Conservation (phyloP, 2,113 vertebrate species). For the Pterocles orientalis region DNA sequence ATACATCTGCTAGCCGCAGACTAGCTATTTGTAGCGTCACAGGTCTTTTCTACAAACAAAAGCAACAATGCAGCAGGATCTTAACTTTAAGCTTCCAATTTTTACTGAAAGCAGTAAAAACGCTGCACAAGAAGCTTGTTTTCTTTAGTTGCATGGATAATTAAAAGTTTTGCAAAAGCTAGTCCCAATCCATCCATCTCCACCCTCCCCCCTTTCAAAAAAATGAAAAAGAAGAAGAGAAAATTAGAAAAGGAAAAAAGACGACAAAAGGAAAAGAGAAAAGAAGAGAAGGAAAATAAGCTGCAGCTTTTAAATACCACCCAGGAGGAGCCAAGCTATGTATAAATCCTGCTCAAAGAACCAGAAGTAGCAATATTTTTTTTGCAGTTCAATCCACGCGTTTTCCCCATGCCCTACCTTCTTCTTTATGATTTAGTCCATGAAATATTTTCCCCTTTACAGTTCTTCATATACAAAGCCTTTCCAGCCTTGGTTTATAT, state of each 20-base stretch:
- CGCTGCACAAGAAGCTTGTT: not conserved
- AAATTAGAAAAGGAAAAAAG: not conserved
- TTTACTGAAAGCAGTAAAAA: not conserved
- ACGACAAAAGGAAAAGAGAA: not conserved
- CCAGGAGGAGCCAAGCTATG: not conserved
- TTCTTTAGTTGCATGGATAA: not conserved
- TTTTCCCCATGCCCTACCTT: slow-evolving; percentile 73
- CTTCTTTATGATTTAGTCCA: slow-evolving; percentile 71
- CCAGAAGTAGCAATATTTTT: not conserved
- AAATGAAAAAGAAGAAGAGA: too few relatives aligned
- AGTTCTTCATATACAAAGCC: slow-evolving; percentile 70
- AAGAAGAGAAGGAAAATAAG: not conserved
- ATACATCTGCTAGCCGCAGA: slow-evolving; percentile 21
- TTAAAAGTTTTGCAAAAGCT: not conserved
- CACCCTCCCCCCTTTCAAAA: not conserved
- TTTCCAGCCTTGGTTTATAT: slow-evolving; percentile 59
- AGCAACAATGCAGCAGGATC: slow-evolving; percentile 34
- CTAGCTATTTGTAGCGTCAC: slow-evolving; percentile 21
- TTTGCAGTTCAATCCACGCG: not conserved
- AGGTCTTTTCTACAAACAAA: slow-evolving; percentile 28
- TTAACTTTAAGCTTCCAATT: not conserved
- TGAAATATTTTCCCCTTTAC: slow-evolving; percentile 72
- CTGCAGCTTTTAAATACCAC: slow-evolving; percentile 1
- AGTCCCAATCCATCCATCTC: accelerated
- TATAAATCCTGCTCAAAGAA: slow-evolving; percentile 6